Base-by-base conservation (phyloP, 2,888 invertebrate species). In the Folsomia manolachei region DNA sequence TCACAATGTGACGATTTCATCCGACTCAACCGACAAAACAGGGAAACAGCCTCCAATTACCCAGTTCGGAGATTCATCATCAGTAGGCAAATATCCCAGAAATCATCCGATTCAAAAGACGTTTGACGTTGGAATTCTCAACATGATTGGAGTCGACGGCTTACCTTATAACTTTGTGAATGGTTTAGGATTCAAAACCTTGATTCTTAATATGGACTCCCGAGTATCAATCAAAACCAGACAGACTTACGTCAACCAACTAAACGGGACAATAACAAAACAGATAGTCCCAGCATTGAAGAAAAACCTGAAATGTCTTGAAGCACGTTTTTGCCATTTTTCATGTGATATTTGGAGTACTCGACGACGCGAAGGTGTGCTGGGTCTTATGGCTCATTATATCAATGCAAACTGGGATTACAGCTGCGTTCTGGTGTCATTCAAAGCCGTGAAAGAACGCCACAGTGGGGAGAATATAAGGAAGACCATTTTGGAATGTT, bases 311-410 rank as follows among this genome's bases (percentile, higher is more conserved):
- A 1, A 27, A 2, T 27, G 19, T n/a, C 1, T 65, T 1, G 65
- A 65, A 21, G 19, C 24, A 65, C 14, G 65, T 1, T 65, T 39
- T 27, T 65, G 65, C 19, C 65, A 65, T n/a, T 65, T 65, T 27
- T 65, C 65, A 1, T 18, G 14, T 2, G 65, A 65, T 39, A 65
- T 65, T 21, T 65, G 65, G 65, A 18, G 21, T 21, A 65, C 65
- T 14, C 27, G 39, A 27, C 26, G 65, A 27, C n/a, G 65, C 7
- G 39, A 65, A 19, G 39, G 65, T n/a, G 39, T 65, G 4, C 19
- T 65, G 1, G 65, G 14, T n/a, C 7, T 56, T 56, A 14, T 7
- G 7, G 56, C 56, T 18, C 56, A 56, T n/a, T 56, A 56, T 56
- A 56, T 56, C 18, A 56, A 56, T 56, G 56, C 18, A 7, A 21